These are phyloP conservation scores for Seira sanloemensis DNA, from an alignment of 2,888 invertebrate species.

Conservation along the genomic window DNA sequence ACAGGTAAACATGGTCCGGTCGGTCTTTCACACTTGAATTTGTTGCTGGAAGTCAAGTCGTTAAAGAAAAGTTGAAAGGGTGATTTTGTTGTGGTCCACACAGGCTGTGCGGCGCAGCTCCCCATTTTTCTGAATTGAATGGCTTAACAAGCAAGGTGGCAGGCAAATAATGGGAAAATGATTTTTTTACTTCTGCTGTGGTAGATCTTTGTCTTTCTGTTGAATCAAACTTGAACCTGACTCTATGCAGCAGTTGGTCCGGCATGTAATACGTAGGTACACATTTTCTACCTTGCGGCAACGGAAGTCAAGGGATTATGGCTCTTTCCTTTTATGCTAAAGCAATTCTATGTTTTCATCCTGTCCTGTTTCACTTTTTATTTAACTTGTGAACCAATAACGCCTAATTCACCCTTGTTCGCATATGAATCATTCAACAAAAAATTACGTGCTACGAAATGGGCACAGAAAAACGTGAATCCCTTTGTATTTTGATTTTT, in stretches of 20 bases:
- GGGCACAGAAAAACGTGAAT: too few species aligned
- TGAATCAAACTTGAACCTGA: conserved; percentile 13
- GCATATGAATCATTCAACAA: neutral
- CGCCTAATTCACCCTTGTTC: conserved; percentile 12
- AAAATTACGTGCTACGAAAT: neutral
- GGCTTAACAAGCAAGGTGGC: too few species aligned
- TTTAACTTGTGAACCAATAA: neutral
- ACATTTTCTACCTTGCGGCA: conserved; percentile 63
- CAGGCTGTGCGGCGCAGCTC: too few species aligned
- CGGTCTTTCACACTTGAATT: conserved; percentile 2
- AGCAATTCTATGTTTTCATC: conserved; percentile 8
- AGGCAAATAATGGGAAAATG: neutral
- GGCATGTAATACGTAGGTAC: neutral
- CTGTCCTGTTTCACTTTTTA: neutral
- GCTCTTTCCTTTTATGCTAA: neutral
- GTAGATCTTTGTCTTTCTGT: conserved; percentile 37
- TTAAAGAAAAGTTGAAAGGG: neutral
- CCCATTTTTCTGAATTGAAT: too few species aligned
- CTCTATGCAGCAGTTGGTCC: conserved; percentile 41
- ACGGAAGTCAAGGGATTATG: conserved; percentile 72
- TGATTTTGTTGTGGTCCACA: too few species aligned
- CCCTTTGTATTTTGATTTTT: conserved; percentile 12
- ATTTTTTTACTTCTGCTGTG: neutral
- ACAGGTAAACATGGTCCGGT: neutral
- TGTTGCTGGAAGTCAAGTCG: neutral